Evolutionary conservation across 2,113 vertebrate species (phyloP).

Genomic region (Elephantulus edwardii): DNA sequence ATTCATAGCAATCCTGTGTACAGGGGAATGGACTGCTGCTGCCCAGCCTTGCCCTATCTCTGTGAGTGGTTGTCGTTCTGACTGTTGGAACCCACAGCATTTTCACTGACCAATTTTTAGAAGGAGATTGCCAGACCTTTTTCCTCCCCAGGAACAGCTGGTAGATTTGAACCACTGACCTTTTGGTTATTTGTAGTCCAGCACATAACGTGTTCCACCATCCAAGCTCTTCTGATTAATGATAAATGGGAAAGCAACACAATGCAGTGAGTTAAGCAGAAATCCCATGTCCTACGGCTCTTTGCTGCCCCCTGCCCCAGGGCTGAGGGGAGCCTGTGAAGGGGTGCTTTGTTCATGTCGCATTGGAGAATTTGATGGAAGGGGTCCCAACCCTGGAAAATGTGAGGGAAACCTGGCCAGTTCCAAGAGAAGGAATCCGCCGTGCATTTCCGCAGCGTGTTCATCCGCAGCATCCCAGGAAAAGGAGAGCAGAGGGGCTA

Average conservation of each 20-base stretch:
- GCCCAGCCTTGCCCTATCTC: not conserved
- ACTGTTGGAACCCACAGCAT: not conserved
- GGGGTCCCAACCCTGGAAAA: not conserved
- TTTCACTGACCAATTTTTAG: not conserved
- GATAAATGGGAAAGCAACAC: not conserved
- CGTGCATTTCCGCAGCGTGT: not conserved
- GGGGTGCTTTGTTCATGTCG: not conserved
- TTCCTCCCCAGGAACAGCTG: too few relatives aligned
- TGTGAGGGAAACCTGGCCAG: not conserved
- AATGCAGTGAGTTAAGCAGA: not conserved
- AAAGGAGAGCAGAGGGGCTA: not conserved
- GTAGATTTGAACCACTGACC: too few relatives aligned
- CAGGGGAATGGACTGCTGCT: not conserved
- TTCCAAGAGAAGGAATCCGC: not conserved
- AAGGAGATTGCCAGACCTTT: not conserved
- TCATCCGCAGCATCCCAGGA: not conserved
- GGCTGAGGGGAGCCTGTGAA: not conserved
- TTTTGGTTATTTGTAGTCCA: too few relatives aligned
- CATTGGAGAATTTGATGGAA: not conserved
- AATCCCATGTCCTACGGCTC: not conserved
- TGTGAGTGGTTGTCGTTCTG: not conserved
- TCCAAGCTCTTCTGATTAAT: not conserved
- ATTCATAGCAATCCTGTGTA: not conserved
- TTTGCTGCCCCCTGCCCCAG: accelerated
- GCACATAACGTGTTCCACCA: not conserved